Evolutionary conservation across 1,140 invertebrate genomes (phyloP).

Genomic region (Ganaspis sp.): DNA sequence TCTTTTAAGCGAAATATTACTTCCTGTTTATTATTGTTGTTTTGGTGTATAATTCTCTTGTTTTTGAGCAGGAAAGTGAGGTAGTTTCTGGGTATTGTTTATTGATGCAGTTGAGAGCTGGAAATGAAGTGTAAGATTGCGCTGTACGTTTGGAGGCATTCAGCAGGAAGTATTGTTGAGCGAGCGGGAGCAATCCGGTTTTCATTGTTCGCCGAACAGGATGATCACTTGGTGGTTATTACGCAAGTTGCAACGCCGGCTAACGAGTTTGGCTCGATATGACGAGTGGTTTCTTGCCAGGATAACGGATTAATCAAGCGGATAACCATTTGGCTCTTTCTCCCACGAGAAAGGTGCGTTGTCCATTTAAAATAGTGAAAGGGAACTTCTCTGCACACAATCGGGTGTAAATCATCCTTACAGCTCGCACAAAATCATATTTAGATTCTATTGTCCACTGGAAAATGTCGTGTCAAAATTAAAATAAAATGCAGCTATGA

Average conservation of each 20-base stretch:
- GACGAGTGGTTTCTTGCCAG: conserved; percentile 44
- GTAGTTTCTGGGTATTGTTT: background rate
- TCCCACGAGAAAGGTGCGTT: background rate
- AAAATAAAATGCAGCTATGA: too few species aligned
- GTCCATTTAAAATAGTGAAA: conserved; percentile 42
- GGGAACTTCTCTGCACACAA: conserved; percentile 37
- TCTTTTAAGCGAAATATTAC: background rate
- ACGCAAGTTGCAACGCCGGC: conserved; percentile 43
- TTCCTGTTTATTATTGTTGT: background rate
- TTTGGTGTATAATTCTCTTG: background rate
- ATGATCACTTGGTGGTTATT: conserved; percentile 46
- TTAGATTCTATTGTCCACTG: background rate
- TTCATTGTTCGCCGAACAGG: conserved; percentile 38
- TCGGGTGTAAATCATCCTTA: background rate
- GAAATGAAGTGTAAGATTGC: conserved; percentile 4
- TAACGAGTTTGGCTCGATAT: conserved; percentile 40
- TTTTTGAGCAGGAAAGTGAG: background rate
- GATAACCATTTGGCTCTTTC: conserved; percentile 28
- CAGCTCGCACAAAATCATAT: background rate
- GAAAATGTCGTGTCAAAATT: too few species aligned
- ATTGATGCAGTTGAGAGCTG: background rate
- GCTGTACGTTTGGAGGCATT: conserved; percentile 39
- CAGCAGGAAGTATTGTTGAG: conserved; percentile 43
- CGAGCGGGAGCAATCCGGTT: conserved; percentile 35
- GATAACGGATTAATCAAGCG: conserved; percentile 43